Percentiles rank a stretch among this genome's conserved stretches.
phyloP scores from a whole-genome alignment of 64 coral and sea anemone genomes.

The Porites lutea region DNA sequence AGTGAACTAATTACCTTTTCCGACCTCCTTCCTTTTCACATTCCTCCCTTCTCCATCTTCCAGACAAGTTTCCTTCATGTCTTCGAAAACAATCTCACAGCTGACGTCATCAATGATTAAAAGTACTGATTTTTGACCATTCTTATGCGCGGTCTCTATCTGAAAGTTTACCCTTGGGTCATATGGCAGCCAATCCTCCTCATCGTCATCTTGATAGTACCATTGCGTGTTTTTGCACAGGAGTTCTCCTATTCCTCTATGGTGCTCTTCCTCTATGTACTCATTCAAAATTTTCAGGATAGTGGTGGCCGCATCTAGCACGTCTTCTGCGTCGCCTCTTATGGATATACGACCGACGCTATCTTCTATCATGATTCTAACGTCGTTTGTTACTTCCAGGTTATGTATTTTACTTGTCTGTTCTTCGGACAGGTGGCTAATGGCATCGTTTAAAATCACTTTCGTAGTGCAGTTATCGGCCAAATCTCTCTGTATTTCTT shows the following conservation, averaged over 20 bases:
- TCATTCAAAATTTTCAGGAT: constrained; percentile 43
- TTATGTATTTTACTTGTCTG: background rate
- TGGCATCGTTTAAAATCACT: background rate
- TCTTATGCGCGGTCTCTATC: constrained; percentile 39
- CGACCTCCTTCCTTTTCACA: background rate
- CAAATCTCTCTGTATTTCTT: constrained; percentile 7
- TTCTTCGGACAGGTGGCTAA: background rate
- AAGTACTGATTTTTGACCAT: background rate
- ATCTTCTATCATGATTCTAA: background rate
- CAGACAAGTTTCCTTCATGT: constrained; percentile 10
- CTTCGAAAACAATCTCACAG: constrained; percentile 2
- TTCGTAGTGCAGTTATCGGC: background rate
- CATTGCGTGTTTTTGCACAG: constrained; percentile 46
- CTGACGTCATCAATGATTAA: background rate
- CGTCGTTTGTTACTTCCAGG: background rate
- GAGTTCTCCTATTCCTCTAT: constrained; percentile 27
- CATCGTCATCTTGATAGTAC: background rate
- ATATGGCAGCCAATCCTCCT: background rate
- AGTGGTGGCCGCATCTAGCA: background rate
- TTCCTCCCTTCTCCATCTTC: background rate
- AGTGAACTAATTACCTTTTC: constrained; percentile 6
- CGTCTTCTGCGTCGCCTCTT: constrained; percentile 38
- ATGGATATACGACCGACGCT: background rate
- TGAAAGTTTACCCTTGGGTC: background rate
- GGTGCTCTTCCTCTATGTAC: constrained; percentile 35